Base-by-base conservation (phyloP, 1,140 invertebrate species). In the Brachionus calyciflorus region DNA sequence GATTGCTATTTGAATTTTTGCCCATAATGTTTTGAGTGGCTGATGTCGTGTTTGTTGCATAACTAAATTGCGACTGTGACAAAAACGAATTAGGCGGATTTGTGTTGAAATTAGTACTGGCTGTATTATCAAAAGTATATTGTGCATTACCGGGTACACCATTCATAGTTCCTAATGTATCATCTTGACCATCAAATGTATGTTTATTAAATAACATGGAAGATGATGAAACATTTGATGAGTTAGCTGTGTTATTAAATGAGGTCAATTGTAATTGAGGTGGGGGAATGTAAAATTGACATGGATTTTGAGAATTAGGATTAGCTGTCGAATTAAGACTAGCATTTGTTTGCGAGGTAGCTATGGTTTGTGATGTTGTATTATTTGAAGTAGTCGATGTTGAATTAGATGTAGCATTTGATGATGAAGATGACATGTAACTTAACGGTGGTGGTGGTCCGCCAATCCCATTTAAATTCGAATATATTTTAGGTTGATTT, bases 341-440 rank as follows among this genome's bases (percentile, higher is more conserved):
- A 19, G 37, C 60, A 24, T 44, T 41, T 12, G 60, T 28, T 24
- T 44, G 33, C 12, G 60, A 44, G 10, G 37, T 65, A 14, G 60
- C 60, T 6, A 65, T 65, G 9, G 60, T 65, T 14, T 65, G 60
- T 6, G 37, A 65, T 1, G 60, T 65, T 9, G 60, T 65, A 41
- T 65, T 65, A 65, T 65, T 65, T 12, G 60, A 65, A 24, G 69
- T 73, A 21, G 69, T 73, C 5, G 51, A 51, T 14, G 69, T 73
- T 9, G 69, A 51, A 26, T 73, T 73, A 3, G 69, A 73, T 21
- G 69, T 73, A 21, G 69, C 46, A 73, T 73, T 73, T n/a, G 69
- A 73, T 19, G 69, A 73, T 4, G 69, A 73, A 51, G 44, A 51
- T 26, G 69, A 73, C 51, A 49, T 49, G 33, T 51, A 73, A 37